Conservation (phyloP, 2,113 vertebrate species). For the Lepus americanus region DNA sequence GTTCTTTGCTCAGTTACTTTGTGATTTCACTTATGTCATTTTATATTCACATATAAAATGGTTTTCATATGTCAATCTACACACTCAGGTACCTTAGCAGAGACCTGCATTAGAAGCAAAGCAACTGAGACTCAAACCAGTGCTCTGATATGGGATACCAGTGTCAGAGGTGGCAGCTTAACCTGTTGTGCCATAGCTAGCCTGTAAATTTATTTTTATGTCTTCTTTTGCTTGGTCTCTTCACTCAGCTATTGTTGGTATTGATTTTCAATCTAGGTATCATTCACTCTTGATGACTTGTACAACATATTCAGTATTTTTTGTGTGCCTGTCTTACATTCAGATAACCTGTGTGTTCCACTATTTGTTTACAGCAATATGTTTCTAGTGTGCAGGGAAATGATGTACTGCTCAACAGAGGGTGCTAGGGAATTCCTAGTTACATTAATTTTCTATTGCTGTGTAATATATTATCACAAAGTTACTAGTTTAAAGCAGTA, state of each 20-base stretch:
- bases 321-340: background rate
- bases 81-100: too few species aligned
- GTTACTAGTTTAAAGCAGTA: too few species aligned
- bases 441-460: background rate
- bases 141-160: too few species aligned
- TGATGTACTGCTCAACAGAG: background rate
- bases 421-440: background rate
- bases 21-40: too few species aligned
- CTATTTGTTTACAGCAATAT: background rate
- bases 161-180: too few species aligned
- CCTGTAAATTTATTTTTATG: background rate
- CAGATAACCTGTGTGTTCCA: background rate
- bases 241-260: background rate
- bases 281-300: slow-evolving; percentile 30
- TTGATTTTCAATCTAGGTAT: background rate
- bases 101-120: too few species aligned
- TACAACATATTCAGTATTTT: background rate
- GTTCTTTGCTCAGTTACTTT: too few species aligned
- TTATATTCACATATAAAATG: too few species aligned
- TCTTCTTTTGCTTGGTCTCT: background rate
- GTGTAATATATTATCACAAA: background rate
- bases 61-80: too few species aligned
- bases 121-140: too few species aligned
- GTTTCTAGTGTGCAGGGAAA: background rate
- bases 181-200: too few species aligned